A percentile compares a stretch with the other conserved stretches of the same genome.
Evolutionary conservation across 2,113 vertebrate genomes (phyloP).

Genomic region (Mirounga angustirostris): DNA sequence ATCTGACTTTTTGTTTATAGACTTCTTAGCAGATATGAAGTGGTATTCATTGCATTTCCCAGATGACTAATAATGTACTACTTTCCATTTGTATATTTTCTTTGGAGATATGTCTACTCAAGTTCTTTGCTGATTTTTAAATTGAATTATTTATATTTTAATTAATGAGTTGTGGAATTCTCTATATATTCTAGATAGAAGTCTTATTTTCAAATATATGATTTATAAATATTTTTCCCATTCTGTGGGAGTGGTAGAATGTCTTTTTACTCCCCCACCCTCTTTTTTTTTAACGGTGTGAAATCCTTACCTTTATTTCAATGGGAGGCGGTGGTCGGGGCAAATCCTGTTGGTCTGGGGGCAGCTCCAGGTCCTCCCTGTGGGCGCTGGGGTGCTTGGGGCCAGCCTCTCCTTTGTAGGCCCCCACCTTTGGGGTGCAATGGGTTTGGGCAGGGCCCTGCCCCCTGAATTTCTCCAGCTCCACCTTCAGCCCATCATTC

Average conservation of each 20-base stretch:
- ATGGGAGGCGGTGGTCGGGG: not conserved
- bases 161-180: not conserved
- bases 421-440: not conserved
- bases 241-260: not conserved
- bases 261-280: not conserved
- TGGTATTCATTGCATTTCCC: not conserved
- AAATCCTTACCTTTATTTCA: not conserved
- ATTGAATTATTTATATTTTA: not conserved
- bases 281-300: not conserved
- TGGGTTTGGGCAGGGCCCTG: not conserved
- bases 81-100: slow-evolving; percentile 23
- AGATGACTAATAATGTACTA: not conserved
- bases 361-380: not conserved
- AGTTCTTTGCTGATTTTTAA: not conserved
- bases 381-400: not conserved
- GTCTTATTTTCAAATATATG: not conserved
- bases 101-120: slow-evolving; percentile 2
- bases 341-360: not conserved
- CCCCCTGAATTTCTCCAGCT: not conserved
- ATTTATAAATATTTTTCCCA: not conserved
- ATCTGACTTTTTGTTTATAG: not conserved
- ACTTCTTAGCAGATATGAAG: not conserved
- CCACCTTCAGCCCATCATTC: not conserved
- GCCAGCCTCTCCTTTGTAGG: not conserved
- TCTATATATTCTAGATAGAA: not conserved